These are phyloP conservation scores for Embiotoca jacksoni DNA, from an alignment of 2,113 vertebrate genomes.

Conservation along the genomic window DNA sequence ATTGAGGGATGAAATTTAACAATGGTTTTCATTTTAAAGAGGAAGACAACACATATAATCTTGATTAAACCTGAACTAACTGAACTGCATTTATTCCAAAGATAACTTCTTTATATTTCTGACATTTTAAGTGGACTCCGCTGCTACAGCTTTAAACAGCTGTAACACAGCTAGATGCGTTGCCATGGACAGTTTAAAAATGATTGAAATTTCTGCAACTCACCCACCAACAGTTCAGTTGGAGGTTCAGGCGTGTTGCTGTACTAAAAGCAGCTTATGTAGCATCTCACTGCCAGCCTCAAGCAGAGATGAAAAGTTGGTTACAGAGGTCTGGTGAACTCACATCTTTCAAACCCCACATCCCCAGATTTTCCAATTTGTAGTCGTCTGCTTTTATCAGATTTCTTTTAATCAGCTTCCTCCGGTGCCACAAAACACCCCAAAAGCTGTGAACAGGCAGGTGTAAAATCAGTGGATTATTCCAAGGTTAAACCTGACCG, in stretches of 20 bases:
- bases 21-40: too few species aligned
- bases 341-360: not conserved
- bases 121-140: too few species aligned
- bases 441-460: not conserved
- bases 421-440: conserved; percentile 1
- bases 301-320: not conserved
- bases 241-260: too few species aligned
- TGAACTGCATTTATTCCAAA: not conserved
- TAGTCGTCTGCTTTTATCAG: not conserved
- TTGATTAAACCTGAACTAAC: not conserved
- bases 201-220: not conserved
- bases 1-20: too few species aligned
- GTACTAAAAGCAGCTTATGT: too few species aligned
- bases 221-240: not conserved
- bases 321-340: conserved; percentile 6
- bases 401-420: not conserved
- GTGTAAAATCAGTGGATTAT: not conserved
- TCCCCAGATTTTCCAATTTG: not conserved
- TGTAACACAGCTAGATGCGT: too few species aligned
- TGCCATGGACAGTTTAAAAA: too few species aligned
- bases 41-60: not conserved
- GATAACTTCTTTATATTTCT: too few species aligned
- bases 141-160: too few species aligned
- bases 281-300: too few species aligned
- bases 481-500: not conserved